These are phyloP conservation scores for Resseliella maxima DNA, from an alignment of 2,888 invertebrate species.

Conservation along the genomic window DNA sequence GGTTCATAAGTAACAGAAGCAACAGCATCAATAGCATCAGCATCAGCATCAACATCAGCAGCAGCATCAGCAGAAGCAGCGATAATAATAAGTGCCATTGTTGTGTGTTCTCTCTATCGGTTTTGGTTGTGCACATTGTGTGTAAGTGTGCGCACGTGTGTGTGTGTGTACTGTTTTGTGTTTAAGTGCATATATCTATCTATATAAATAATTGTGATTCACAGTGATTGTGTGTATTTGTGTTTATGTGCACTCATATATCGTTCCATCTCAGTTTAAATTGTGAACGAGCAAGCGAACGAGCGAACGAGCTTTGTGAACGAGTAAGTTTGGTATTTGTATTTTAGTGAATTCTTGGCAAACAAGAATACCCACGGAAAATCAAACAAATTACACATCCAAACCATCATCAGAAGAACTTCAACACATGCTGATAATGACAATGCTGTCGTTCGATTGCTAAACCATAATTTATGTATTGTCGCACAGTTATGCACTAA, in stretches of 20 bases:
- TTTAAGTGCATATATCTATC: too few relatives aligned
- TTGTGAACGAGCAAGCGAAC: background rate
- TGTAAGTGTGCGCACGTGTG: too few relatives aligned
- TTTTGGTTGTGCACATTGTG: background rate
- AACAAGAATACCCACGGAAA: conserved; percentile 3
- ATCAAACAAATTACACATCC: conserved; percentile 42
- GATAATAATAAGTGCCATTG: conserved; percentile 35
- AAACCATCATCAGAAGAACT: background rate
- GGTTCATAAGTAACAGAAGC: background rate
- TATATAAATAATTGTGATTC: too few relatives aligned
- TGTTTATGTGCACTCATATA: background rate
- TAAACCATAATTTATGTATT: conserved; percentile 51
- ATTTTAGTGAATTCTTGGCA: background rate
- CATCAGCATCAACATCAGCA: too few relatives aligned
- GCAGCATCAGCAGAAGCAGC: background rate
- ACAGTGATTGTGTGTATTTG: background rate
- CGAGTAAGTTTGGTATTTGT: too few relatives aligned
- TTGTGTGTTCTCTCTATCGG: background rate
- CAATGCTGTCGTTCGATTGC: conserved; percentile 41
- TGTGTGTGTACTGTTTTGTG: background rate
- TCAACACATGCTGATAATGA: conserved; percentile 46
- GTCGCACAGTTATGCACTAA: conserved; percentile 33
- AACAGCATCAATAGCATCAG: background rate
- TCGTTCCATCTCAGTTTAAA: too few relatives aligned
- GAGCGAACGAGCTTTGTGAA: background rate